Conservation (phyloP, 2,797 vertebrate species). For the Synaphobranchus kaupii region DNA sequence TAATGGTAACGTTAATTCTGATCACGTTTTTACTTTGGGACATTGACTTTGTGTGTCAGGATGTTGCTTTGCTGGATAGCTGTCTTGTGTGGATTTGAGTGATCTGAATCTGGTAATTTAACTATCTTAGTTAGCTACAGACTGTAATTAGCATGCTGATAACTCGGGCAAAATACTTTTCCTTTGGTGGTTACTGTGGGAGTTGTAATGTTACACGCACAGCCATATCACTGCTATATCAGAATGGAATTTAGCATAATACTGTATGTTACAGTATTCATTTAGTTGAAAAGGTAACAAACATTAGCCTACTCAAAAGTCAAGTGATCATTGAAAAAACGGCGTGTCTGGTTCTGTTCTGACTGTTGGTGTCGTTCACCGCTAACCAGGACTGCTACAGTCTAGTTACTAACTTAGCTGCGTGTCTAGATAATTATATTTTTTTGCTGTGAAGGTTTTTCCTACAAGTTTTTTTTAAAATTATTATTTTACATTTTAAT, state of each 20-base stretch:
- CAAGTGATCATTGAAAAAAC: not conserved
- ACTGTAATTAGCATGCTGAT: not conserved
- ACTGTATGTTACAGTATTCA: not conserved
- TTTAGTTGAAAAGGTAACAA: not conserved
- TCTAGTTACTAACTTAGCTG: not conserved
- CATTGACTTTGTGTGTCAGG: not conserved
- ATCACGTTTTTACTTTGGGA: not conserved
- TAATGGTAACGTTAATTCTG: not conserved
- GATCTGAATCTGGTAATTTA: not conserved
- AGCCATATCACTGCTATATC: not conserved
- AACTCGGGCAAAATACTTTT: not conserved
- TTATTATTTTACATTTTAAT: conserved; percentile 53
- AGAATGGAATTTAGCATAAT: not conserved
- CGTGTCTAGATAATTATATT: conserved; percentile 35
- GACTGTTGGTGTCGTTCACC: not conserved
- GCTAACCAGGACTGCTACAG: not conserved
- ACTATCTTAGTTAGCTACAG: not conserved
- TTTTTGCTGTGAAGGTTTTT: conserved; percentile 19
- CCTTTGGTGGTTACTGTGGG: not conserved
- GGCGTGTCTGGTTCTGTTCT: not conserved
- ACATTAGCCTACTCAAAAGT: not conserved
- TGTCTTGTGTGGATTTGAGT: not conserved
- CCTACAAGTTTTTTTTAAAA: conserved; percentile 37
- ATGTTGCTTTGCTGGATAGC: not conserved
- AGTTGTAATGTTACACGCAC: not conserved